These are phyloP conservation scores for Lithophane leautieri DNA, from an alignment of 2,888 invertebrate species.

Conservation along the genomic window DNA sequence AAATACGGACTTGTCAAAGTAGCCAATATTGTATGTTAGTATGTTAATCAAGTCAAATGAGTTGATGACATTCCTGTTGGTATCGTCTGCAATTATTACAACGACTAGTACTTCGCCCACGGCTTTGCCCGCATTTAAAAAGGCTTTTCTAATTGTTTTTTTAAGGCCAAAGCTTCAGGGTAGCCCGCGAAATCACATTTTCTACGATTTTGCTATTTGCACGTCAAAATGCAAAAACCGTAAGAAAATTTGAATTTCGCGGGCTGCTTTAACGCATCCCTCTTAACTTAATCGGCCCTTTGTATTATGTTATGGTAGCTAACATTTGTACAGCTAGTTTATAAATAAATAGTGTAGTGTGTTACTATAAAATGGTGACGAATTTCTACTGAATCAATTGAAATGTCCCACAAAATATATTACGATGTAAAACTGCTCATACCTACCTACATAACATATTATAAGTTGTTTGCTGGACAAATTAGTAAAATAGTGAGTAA, in stretches of 20 bases:
- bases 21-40: neutral
- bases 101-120: too few species aligned
- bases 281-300: too few species aligned
- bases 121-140: too few species aligned
- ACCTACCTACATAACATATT: neutral
- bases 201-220: too few species aligned
- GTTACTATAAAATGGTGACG: constrained; percentile 16
- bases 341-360: neutral
- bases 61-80: neutral
- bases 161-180: too few species aligned
- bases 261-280: too few species aligned
- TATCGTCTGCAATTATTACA: neutral
- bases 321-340: neutral
- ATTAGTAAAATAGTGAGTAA: neutral
- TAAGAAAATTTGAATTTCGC: too few species aligned
- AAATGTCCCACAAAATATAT: constrained; percentile 3
- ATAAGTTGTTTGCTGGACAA: constrained; percentile 28
- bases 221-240: too few species aligned
- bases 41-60: neutral
- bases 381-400: neutral
- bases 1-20: constrained; percentile 6
- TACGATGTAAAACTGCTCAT: constrained; percentile 18
- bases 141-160: too few species aligned
- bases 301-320: too few species aligned
- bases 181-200: too few species aligned